Base-by-base conservation (phyloP, 1,140 invertebrate species). In the Musca domestica region DNA sequence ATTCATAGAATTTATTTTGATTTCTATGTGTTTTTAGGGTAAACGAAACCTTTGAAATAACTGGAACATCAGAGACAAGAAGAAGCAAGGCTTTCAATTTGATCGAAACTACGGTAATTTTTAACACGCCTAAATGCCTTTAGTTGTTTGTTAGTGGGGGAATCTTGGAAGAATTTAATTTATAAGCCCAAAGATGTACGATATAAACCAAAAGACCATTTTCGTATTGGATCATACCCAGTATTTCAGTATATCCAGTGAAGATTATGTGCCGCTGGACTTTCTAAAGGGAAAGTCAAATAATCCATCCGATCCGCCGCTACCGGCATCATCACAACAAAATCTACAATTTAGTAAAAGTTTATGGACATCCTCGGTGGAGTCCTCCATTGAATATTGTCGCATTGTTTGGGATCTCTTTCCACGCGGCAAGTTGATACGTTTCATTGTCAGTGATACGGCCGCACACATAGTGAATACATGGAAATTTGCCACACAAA, bases 371-470 rank as follows among this genome's bases (percentile, higher is more conserved):
- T 96, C 92, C 74, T 92, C 91, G 74, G 92, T 98, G 1, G 96
- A 99, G 86, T 91, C 94, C 4, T 90, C 95, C 3, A 87, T 97
- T 61, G 96, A 98, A 84, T 98, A 98, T 78, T 95, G 95, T 76
- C 86, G 96, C 22, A 95, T 98, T 72, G 94, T 97, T 7, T 98
- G 95, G 93, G 96, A 99, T 84, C 85, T 98, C 23, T 98, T 95
- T 85, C 94, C 95, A 0, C 84, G 87, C 47, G 90, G 90, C 68
- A 95, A 95, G 88, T 83, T 96, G 83, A 92, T 95, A 0, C 85
- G 91, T 70, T 93, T 95, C 82, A 88, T 95, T 64, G 89, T 93
- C 0, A 93, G 91, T 77, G 93, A 95, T 83, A 87, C 88, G 65
- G 86, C 88, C 25, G 89, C 91, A 2, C 90, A 92, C 71, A 88